Percentiles rank a stretch among this genome's conserved stretches.
Conservation (phyloP, 2,888 invertebrate genomes). For the Diarsia brunnea region DNA sequence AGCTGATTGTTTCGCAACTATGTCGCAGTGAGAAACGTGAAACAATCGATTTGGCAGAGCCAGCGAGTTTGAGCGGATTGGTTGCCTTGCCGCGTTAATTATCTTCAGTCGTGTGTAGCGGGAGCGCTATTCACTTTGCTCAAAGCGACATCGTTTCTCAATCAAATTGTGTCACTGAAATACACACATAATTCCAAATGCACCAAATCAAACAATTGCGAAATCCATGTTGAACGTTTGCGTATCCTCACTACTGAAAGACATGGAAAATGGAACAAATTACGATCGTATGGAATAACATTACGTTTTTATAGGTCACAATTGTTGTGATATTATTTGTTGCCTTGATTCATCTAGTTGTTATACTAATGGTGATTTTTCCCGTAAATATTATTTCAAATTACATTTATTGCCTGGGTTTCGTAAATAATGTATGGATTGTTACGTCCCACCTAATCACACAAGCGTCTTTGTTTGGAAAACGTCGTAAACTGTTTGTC, state of each 20-base stretch:
- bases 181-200: constrained; percentile 31
- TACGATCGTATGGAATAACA: constrained; percentile 15
- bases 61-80: constrained; percentile 48
- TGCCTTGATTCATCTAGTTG: constrained; percentile 15
- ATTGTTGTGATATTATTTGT: constrained; percentile 23
- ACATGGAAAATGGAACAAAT: constrained; percentile 18
- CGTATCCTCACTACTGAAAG: constrained; percentile 14
- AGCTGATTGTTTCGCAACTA: constrained; percentile 72
- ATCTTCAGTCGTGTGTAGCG: constrained; percentile 54
- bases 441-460: constrained; percentile 45
- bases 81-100: constrained; percentile 52
- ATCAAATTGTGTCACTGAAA: constrained; percentile 54
- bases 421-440: constrained; percentile 39
- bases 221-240: constrained; percentile 5
- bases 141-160: constrained; percentile 54
- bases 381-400: constrained; percentile 28
- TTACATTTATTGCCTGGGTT: constrained; percentile 18
- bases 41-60: constrained; percentile 65
- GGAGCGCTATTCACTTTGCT: constrained; percentile 45
- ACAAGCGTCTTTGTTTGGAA: constrained; percentile 52
- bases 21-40: constrained; percentile 57
- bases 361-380: background rate
- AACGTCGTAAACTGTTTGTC: constrained; percentile 66
- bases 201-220: constrained; percentile 25
- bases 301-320: constrained; percentile 25